A percentile compares a stretch with the other conserved stretches of the same genome.
These are phyloP conservation scores for Caenorhabditis sp. DNA, from an alignment of 2,888 invertebrate species.

Conservation along the genomic window DNA sequence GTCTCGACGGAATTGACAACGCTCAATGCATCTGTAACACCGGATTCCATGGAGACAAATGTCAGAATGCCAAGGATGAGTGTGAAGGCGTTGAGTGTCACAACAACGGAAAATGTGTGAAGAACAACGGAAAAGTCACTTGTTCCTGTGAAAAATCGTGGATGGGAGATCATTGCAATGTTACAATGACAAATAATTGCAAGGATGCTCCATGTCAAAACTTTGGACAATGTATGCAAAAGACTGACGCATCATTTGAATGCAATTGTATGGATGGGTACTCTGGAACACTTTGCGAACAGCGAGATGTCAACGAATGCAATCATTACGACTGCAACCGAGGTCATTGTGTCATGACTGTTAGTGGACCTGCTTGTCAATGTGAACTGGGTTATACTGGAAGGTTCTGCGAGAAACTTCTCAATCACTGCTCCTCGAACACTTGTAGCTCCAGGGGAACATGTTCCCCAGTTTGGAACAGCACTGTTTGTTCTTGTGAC, in stretches of 20 bases:
- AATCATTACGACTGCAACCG: conserved; percentile 59
- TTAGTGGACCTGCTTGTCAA: conserved; percentile 59
- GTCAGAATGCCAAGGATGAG: conserved; percentile 68
- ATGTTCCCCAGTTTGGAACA: conserved; percentile 68
- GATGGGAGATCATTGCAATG: conserved; percentile 73
- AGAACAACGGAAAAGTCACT: conserved; percentile 34
- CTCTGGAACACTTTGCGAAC: conserved; percentile 68
- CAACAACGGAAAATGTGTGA: conserved; percentile 70
- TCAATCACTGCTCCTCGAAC: conserved; percentile 68
- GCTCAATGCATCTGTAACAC: conserved; percentile 73
- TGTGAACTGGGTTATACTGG: conserved; percentile 70
- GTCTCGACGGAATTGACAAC: conserved; percentile 67
- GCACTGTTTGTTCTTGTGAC: conserved; percentile 70
- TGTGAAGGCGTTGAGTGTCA: conserved; percentile 71
- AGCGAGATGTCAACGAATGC: conserved; percentile 50
- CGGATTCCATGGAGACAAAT: conserved; percentile 70
- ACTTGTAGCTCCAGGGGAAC: conserved; percentile 67
- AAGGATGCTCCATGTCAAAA: conserved; percentile 63
- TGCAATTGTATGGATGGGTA: conserved; percentile 70
- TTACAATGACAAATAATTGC: conserved; percentile 37
- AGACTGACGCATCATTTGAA: conserved; percentile 34
- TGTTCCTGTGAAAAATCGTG: conserved; percentile 74
- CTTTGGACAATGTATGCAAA: conserved; percentile 55
- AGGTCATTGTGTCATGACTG: conserved; percentile 57
- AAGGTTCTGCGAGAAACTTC: conserved; percentile 68